Base-by-base conservation (phyloP, 1,140 invertebrate genomes). In the Whitmania pigra region DNA sequence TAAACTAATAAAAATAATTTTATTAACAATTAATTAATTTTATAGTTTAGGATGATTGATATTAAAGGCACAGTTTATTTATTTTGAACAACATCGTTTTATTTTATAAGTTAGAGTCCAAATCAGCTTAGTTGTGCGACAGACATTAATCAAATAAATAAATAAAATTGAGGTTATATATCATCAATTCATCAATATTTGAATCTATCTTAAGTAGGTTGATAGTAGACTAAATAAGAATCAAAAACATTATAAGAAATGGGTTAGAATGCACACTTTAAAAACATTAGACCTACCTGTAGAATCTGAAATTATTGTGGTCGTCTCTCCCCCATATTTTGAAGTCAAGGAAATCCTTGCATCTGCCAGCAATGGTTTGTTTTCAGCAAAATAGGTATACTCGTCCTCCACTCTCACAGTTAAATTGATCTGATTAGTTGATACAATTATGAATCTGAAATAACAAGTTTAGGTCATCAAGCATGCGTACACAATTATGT, bases 381-480 rank as follows among this genome's bases (percentile, higher is more conserved):
- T 70, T 22, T 49, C 60, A 11, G 71, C 73, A 49, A 77, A 77
- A 54, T 77, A 77, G 5, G 76, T 77, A 67, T 74, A 77, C 53
- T 77, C 76, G 69, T 77, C 76, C 63, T 77, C 73, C 22, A 76
- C 74, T 49, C 57, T 71, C 36, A 76, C 67, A n/a, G 71, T 76
- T 18, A 76, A 54, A 63, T 76, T 67, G 15, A 76, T 20, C 15
- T 36, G 22, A 25, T 68, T 27, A 3, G 55, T 36, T 7, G 75
- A 76, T 31, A 68, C 69, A 6, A 75, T 49, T 36, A 67, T 70
- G 29, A 76, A 69, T 31, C 69, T 72, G 67, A 72, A 76, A 6
- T n/a, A 29, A 13, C 72, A 13, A 53, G 25, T 11, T 36, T 25
- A 29, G 11, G 63, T 72, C 31, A 54, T n/a, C 20, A 66, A 27